These are phyloP conservation scores for Halictus ligatus DNA, from an alignment of 2,888 invertebrate genomes.

Conservation along the genomic window DNA sequence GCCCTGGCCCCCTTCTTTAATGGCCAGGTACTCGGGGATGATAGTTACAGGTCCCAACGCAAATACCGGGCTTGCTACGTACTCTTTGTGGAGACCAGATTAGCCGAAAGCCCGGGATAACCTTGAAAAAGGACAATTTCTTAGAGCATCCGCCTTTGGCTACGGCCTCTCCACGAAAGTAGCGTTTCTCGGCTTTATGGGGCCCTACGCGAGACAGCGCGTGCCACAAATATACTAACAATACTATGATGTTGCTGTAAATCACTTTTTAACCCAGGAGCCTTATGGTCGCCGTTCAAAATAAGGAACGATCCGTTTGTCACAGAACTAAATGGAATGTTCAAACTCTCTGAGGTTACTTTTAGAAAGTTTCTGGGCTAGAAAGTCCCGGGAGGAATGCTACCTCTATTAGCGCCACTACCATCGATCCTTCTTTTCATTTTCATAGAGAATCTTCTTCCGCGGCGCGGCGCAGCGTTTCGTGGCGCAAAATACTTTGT, in stretches of 20 bases:
- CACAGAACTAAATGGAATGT: too few relatives aligned
- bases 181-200: not conserved
- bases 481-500: slow-evolving; percentile 14
- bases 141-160: slow-evolving; percentile 30
- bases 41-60: slow-evolving; percentile 77
- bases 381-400: not conserved
- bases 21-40: slow-evolving; percentile 70
- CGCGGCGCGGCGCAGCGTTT: not conserved
- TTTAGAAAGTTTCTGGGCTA: not conserved
- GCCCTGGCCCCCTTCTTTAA: slow-evolving; percentile 60
- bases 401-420: not conserved
- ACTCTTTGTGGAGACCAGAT: slow-evolving; percentile 68
- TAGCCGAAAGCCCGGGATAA: slow-evolving; percentile 65
- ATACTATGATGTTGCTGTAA: too few relatives aligned
- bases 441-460: not conserved
- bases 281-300: not conserved
- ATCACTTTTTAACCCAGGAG: too few relatives aligned
- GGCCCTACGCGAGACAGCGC: too few relatives aligned
- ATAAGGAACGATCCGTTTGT: too few relatives aligned
- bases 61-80: slow-evolving; percentile 72
- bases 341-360: too few relatives aligned
- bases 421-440: not conserved
- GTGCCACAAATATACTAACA: too few relatives aligned
- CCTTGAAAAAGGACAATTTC: slow-evolving; percentile 51
- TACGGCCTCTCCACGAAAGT: slow-evolving; percentile 2